Conservation (phyloP, 2,113 vertebrate genomes). For the Cololabis saira region DNA sequence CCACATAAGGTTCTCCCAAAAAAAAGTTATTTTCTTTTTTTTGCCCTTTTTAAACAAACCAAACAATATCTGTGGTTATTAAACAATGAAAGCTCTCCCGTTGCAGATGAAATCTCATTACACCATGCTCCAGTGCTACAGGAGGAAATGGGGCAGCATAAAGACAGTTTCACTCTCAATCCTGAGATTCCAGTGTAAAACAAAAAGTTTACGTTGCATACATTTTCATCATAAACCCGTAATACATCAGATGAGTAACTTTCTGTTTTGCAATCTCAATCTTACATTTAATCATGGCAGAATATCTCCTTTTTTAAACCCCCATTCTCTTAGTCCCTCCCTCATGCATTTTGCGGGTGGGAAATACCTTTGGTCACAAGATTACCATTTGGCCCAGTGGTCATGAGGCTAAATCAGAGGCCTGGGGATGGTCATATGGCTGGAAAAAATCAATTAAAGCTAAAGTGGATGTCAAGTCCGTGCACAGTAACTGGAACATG, state of each 20-base stretch:
- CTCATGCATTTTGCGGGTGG: slow-evolving; percentile 5
- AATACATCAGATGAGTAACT: no score
- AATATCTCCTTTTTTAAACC: neutral
- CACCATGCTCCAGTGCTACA: slow-evolving; percentile 13
- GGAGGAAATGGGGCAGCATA: slow-evolving; percentile 29
- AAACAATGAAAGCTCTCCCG: slow-evolving; percentile 17
- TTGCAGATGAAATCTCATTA: slow-evolving; percentile 49
- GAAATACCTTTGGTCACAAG: slow-evolving; percentile 79
- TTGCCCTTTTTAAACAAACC: slow-evolving; percentile 7
- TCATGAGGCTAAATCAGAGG: slow-evolving; percentile 77
- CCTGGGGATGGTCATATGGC: slow-evolving; percentile 67
- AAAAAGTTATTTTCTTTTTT: neutral
- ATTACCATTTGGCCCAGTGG: slow-evolving; percentile 59
- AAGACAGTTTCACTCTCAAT: slow-evolving; percentile 10
- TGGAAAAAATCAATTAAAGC: slow-evolving; percentile 49
- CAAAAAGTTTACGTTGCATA: neutral
- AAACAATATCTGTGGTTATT: slow-evolving; percentile 10
- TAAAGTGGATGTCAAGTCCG: neutral
- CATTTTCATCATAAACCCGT: neutral
- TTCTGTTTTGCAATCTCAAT: neutral
- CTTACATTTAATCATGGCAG: neutral
- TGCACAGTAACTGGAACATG: neutral
- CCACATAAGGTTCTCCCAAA: neutral
- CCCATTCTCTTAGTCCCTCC: slow-evolving; percentile 1
- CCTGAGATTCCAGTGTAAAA: neutral